phyloP scores from a whole-genome alignment of 2,797 vertebrate genomes.

The Anas flavirostris region DNA sequence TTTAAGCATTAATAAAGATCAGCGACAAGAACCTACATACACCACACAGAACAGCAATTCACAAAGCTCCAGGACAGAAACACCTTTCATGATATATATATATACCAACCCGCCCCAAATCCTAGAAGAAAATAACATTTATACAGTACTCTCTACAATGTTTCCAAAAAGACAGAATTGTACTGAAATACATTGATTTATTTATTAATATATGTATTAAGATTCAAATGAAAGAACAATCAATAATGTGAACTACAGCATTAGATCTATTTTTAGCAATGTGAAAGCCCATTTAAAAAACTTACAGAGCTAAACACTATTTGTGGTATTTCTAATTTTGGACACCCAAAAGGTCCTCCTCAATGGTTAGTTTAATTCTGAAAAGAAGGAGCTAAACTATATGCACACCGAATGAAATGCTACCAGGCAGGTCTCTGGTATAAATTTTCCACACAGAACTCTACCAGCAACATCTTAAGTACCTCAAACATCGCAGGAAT shows the following conservation, averaged over 20 bases:
- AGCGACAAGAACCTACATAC: background rate
- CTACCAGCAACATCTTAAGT: background rate
- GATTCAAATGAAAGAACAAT: background rate
- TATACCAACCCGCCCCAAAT: background rate
- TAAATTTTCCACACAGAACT: background rate
- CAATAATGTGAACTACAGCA: background rate
- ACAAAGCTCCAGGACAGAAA: background rate
- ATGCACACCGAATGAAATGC: background rate
- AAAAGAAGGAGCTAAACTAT: background rate
- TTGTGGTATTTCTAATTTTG: background rate
- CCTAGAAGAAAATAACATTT: background rate
- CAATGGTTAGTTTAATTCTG: background rate
- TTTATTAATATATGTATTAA: background rate
- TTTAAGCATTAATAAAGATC: background rate
- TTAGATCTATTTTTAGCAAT: background rate
- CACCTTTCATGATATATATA: background rate
- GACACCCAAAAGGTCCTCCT: background rate
- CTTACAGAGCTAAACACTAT: background rate
- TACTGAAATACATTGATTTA: background rate
- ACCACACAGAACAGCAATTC: background rate
- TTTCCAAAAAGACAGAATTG: background rate
- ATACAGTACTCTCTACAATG: background rate
- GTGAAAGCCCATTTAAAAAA: background rate
- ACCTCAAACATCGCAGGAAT: background rate
- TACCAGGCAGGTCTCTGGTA: background rate